phyloP scores from a whole-genome alignment of 2,888 invertebrate genomes.

The Blomia tropicalis region DNA sequence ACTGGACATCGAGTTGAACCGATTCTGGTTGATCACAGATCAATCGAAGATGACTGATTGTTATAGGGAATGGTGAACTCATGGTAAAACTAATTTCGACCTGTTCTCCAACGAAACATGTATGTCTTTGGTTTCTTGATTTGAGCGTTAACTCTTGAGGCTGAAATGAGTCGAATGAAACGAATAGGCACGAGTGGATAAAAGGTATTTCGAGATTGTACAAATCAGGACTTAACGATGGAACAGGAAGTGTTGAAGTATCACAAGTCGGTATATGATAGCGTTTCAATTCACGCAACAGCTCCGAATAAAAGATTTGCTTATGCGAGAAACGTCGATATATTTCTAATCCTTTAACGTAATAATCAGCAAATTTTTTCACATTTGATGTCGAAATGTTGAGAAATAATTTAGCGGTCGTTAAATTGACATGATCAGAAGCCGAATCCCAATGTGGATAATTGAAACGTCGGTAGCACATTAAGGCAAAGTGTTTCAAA shows the following conservation, averaged over 20 bases:
- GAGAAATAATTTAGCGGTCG: conserved; percentile 15
- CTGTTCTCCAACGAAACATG: conserved; percentile 19
- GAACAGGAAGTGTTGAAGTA: background rate
- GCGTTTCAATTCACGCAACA: conserved; percentile 24
- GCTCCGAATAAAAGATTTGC: conserved; percentile 22
- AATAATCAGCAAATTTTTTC: conserved; percentile 12
- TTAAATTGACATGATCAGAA: conserved; percentile 24
- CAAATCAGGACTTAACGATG: background rate
- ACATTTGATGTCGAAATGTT: conserved; percentile 11
- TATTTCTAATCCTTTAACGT: conserved; percentile 15
- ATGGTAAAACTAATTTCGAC: background rate
- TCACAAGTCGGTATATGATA: background rate
- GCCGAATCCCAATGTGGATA: conserved; percentile 19
- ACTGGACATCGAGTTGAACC: background rate
- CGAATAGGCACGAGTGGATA: background rate
- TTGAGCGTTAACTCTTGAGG: background rate
- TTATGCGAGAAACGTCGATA: conserved; percentile 18
- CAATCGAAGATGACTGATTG: background rate
- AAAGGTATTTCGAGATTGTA: conserved; percentile 18
- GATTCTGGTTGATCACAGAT: background rate
- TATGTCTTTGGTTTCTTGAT: background rate
- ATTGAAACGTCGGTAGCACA: conserved; percentile 49
- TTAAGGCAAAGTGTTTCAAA: conserved; percentile 73
- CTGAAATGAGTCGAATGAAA: conserved; percentile 1
- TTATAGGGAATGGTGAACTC: background rate